phyloP scores from a whole-genome alignment of 1,140 invertebrate species.

The Pseudomyrmex gracilis region DNA sequence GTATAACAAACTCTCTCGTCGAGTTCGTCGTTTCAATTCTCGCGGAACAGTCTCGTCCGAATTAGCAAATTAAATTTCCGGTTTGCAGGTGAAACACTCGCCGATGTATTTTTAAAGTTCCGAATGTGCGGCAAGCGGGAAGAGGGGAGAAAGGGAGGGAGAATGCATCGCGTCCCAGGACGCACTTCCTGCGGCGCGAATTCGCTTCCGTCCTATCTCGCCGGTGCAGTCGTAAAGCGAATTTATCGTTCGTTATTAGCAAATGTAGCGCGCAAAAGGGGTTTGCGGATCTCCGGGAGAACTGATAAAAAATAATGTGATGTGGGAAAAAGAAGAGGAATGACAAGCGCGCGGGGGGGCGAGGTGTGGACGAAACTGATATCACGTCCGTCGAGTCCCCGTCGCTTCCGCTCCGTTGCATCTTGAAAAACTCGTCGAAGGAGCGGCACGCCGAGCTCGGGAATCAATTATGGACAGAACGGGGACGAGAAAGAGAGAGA shows the following conservation, averaged over 20 bases:
- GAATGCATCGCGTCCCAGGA: slow-evolving; percentile 45
- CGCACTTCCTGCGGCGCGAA: slow-evolving; percentile 40
- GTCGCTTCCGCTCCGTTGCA: slow-evolving; percentile 66
- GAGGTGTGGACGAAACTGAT: slow-evolving; percentile 65
- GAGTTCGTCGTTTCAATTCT: slow-evolving; percentile 12
- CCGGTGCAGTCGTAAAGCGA: slow-evolving; percentile 47
- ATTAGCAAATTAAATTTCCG: slow-evolving; percentile 50
- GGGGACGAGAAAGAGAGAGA: slow-evolving; percentile 6
- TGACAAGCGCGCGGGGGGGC: not conserved
- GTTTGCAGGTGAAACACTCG: not conserved
- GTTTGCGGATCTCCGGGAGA: slow-evolving; percentile 14
- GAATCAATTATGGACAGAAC: slow-evolving; percentile 64
- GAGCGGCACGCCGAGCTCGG: slow-evolving; percentile 44
- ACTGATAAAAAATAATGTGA: slow-evolving; percentile 53
- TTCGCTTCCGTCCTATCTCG: slow-evolving; percentile 54
- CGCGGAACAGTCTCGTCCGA: not conserved
- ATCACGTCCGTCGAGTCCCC: slow-evolving; percentile 62
- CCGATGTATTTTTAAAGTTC: slow-evolving; percentile 50
- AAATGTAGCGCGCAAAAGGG: slow-evolving; percentile 67
- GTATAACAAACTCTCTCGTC: not conserved
- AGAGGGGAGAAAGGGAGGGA: not conserved
- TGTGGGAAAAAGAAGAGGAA: not conserved
- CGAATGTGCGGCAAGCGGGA: not conserved
- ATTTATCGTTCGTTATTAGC: slow-evolving; percentile 73
- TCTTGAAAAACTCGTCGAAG: slow-evolving; percentile 65